These are phyloP conservation scores for Drosophila repleta DNA, from an alignment of 1,140 invertebrate genomes.

Conservation along the genomic window DNA sequence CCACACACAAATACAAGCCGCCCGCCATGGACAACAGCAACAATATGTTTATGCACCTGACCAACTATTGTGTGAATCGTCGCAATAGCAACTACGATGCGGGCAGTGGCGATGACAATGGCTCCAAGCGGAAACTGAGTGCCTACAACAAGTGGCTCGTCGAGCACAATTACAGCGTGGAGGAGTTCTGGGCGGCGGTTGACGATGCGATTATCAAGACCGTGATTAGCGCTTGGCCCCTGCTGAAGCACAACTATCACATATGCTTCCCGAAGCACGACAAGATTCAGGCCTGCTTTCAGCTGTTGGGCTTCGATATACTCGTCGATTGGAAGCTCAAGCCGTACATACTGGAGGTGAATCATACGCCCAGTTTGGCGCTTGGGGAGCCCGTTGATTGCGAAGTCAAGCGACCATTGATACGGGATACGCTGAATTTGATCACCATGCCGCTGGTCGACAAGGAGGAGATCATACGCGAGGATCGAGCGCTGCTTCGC, in stretches of 20 bases:
- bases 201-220: conserved; percentile 97
- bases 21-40: conserved; percentile 90
- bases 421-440: conserved; percentile 92
- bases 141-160: conserved; percentile 90
- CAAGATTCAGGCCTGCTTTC: conserved; percentile 93
- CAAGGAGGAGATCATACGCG: conserved; percentile 89
- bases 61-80: conserved; percentile 98
- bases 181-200: conserved; percentile 90
- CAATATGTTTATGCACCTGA: conserved; percentile 98
- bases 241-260: conserved; percentile 94
- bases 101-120: conserved; percentile 87
- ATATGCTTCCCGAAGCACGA: conserved; percentile 94
- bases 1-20: conserved; percentile 92
- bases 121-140: conserved; percentile 93
- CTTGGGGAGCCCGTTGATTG: conserved; percentile 92
- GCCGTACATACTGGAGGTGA: conserved; percentile 94
- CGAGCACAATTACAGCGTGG: conserved; percentile 89
- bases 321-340: conserved; percentile 93
- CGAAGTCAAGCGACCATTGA: conserved; percentile 92
- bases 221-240: conserved; percentile 92
- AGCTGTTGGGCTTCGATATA: conserved; percentile 95
- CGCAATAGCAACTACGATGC: conserved; percentile 90
- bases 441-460: conserved; percentile 92
- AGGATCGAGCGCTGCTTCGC: conserved; percentile 85
- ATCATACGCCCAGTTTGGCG: conserved; percentile 95